Evolutionary conservation across 2,888 invertebrate genomes (phyloP).

Genomic region (Spilarctia lutea): DNA sequence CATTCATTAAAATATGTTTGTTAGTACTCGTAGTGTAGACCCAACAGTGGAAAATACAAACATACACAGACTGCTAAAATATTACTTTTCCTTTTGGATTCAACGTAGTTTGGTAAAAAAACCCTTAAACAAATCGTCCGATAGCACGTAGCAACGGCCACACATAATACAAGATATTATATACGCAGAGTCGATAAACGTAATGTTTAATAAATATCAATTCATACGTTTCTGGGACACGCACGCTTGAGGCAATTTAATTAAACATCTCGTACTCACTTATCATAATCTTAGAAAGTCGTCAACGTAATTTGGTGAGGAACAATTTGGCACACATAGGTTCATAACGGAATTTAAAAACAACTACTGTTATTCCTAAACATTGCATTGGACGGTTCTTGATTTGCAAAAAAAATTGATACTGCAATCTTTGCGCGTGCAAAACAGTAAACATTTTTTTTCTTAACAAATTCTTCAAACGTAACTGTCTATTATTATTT

Average conservation of each 20-base stretch:
- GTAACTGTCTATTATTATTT: slow-evolving; percentile 3
- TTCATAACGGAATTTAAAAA: slow-evolving; percentile 42
- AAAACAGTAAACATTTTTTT: slow-evolving; percentile 19
- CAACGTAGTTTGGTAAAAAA: background rate
- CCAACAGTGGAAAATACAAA: too few relatives aligned
- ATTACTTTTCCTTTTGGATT: too few relatives aligned
- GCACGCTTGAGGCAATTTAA: slow-evolving; percentile 62
- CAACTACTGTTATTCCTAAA: slow-evolving; percentile 43
- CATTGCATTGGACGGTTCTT: slow-evolving; percentile 21
- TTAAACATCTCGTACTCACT: slow-evolving; percentile 63
- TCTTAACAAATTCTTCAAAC: background rate
- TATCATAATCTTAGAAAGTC: slow-evolving; percentile 63
- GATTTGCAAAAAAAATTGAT: slow-evolving; percentile 19
- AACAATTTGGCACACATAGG: slow-evolving; percentile 45
- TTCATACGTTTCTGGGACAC: slow-evolving; percentile 51
- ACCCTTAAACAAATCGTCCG: background rate
- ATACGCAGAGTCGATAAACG: slow-evolving; percentile 21
- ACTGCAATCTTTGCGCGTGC: slow-evolving; percentile 10
- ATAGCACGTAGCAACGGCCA: background rate
- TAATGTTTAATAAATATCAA: slow-evolving; percentile 44
- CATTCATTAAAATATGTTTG: too few relatives aligned
- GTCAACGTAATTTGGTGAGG: slow-evolving; percentile 53
- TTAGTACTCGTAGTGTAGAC: too few relatives aligned
- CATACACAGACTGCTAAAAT: too few relatives aligned
- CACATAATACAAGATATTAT: background rate